These are phyloP conservation scores for Achlya flavicornis DNA, from an alignment of 2,888 invertebrate species.

Conservation along the genomic window DNA sequence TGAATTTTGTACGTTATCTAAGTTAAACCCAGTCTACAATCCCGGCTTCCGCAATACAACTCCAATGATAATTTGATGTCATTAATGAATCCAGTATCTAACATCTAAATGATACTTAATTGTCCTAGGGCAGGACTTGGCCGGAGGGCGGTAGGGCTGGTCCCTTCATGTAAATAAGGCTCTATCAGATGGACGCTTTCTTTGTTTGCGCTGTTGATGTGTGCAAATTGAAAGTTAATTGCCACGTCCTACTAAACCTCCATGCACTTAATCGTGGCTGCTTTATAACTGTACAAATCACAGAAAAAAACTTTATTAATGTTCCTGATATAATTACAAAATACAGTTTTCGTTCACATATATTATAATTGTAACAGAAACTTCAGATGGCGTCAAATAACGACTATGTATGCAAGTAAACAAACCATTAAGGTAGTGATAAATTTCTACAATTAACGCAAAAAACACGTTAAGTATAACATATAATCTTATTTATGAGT, in stretches of 20 bases:
- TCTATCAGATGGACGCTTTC: slow-evolving; percentile 56
- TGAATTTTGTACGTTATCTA: background rate
- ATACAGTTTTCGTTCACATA: background rate
- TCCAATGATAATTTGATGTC: slow-evolving; percentile 14
- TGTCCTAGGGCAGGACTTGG: slow-evolving; percentile 27
- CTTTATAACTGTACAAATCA: slow-evolving; percentile 22
- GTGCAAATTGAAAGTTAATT: slow-evolving; percentile 76
- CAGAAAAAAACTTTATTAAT: slow-evolving; percentile 3
- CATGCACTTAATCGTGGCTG: slow-evolving; percentile 33
- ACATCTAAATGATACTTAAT: slow-evolving; percentile 45
- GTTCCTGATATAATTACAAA: background rate
- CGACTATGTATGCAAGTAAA: slow-evolving; percentile 8
- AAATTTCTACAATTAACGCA: slow-evolving; percentile 45
- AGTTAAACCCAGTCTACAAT: background rate
- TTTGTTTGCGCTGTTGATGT: slow-evolving; percentile 63
- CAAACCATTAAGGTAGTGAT: slow-evolving; percentile 39
- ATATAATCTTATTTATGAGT: slow-evolving; percentile 66
- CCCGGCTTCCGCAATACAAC: background rate
- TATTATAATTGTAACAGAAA: background rate
- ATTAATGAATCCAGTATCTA: slow-evolving; percentile 28
- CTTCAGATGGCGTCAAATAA: too few relatives aligned
- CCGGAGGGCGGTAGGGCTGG: slow-evolving; percentile 24
- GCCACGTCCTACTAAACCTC: slow-evolving; percentile 47
- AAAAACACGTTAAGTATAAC: slow-evolving; percentile 51
- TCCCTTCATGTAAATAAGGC: slow-evolving; percentile 48